Evolutionary conservation across 2,113 vertebrate genomes (phyloP), one percentile per base, ranked within the genome.

Genomic region (Origma solitaria): DNA sequence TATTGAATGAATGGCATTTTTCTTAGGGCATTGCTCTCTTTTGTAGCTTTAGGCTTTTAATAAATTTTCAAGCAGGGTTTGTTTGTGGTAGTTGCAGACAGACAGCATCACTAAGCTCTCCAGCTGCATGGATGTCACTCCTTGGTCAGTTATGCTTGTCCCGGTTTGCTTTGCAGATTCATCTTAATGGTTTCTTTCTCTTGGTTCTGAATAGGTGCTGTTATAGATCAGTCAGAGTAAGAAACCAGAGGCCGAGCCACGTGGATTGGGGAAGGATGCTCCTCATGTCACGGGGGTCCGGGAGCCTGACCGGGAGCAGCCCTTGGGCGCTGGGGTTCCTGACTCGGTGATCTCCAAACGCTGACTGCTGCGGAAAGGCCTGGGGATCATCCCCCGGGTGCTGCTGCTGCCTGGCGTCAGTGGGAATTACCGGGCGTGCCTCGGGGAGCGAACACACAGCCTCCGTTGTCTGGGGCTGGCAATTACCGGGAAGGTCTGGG

Each of bases 141-240:
- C 62, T 51, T 9, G 12, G 31, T 21, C 69, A 31, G 9, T 16
- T 4, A 0, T 0, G 25, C 40, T 50, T 10, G 2, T 8, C 56
- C 50, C 69, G 0, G 13, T 51, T 47, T 14, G 65, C 78, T 61
- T 8, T 44, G 79, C 51, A 45, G 56, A 24, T 27, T 18, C 44
- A 1, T 35, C 35, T 50, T 25, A 11, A 60, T 35, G 51, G n/a
- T 23, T 56, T 14, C 47, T 58, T 64, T 65, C 16, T 51, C 21
- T 20, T 7, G 11, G 33, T 38, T 14, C 30, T 62, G 33, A 33
- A 12, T 8, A 4, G 38, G 35, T 10, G 51, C 82, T 13, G 5
- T 19, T 13, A 0, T 2, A 1, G 51, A n/a, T 12, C 16, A 3
- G 40, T 15, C 8, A 2, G 12, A 19, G 57, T 2, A 27, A 14